These are phyloP conservation scores for Mycteria americana DNA, from an alignment of 2,797 vertebrate species.

Conservation along the genomic window DNA sequence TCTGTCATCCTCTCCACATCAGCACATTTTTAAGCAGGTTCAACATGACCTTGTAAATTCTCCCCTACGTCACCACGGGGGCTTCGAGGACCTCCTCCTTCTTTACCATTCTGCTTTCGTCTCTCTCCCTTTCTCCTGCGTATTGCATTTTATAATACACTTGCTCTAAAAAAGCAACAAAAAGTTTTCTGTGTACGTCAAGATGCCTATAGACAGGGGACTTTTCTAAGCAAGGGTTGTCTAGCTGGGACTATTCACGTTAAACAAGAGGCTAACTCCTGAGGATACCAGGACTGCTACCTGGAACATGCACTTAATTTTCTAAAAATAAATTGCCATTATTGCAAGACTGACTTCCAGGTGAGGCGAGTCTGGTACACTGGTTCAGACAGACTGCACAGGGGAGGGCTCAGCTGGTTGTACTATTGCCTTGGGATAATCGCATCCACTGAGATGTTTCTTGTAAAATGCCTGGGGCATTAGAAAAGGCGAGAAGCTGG, in stretches of 20 bases:
- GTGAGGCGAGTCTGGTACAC: neutral
- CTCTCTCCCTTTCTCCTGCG: neutral
- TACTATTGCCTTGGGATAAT: neutral
- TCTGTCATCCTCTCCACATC: neutral
- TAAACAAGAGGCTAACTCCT: neutral
- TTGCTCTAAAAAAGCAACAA: constrained; percentile 1
- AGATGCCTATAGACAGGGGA: neutral
- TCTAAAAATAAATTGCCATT: neutral
- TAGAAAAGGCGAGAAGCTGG: neutral
- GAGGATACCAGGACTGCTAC: neutral
- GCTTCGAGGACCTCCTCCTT: neutral
- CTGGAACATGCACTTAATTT: neutral
- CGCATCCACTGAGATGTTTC: neutral
- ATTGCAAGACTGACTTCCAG: neutral
- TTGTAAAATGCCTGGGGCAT: neutral
- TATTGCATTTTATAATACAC: neutral
- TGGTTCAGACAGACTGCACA: neutral
- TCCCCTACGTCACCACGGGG: neutral
- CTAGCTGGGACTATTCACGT: neutral
- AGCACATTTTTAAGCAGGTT: constrained; percentile 39
- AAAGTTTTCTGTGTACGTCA: neutral
- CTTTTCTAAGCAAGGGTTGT: neutral
- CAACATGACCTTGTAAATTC: constrained; percentile 40
- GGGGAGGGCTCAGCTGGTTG: neutral
- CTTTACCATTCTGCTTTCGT: neutral